Base-by-base conservation (phyloP, 2,888 invertebrate species). In the Apomyelois bistriatella region DNA sequence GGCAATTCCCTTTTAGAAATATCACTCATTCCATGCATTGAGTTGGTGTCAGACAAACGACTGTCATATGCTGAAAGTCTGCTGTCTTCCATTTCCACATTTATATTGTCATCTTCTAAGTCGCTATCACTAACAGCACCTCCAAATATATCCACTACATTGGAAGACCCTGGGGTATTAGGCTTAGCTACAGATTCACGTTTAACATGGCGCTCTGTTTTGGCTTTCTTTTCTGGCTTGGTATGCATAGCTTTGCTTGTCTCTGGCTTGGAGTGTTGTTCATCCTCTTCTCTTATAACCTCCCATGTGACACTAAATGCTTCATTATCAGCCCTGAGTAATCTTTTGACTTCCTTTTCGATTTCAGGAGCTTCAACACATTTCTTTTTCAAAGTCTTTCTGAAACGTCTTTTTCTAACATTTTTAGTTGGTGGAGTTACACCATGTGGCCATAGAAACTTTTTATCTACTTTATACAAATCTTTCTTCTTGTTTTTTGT, bases 331-430 rank as follows among this genome's bases (percentile, higher is more conserved):
- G 95, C 95, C 59, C 98, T 91, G 7, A 99, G 89, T 53, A 99
- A 86, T 37, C 98, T 92, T 77, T 98, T 98, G 0, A 99, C 97
- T 90, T 99, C 99, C 78, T 98, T 98, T 76, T 99, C 99, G 60
- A 99, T 98, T 89, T 99, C 99, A 0, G 99, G 98, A 17, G 98
- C 97, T 84, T 99, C 99, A 0, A 97, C 97, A 84, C 96, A 97
- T 84, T 99, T 99, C 81, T 99, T 99, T 77, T 97, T 97, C 28
- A 99, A 80, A 0, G 98, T 98, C 88, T 98, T 98, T 35, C 99
- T 92, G 72, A 99, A 99, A 54, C 99, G 92, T 53, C 98, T 92
- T 65, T 96, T 96, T 8, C 99, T 92, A 0, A 98, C 97, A 86
- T 99, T 99, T 81, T 99, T 99, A 54, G 98, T 91, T 0, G 99